Evolutionary conservation across 2,113 vertebrate genomes (phyloP).

Genomic region (Crotalus viridis): DNA sequence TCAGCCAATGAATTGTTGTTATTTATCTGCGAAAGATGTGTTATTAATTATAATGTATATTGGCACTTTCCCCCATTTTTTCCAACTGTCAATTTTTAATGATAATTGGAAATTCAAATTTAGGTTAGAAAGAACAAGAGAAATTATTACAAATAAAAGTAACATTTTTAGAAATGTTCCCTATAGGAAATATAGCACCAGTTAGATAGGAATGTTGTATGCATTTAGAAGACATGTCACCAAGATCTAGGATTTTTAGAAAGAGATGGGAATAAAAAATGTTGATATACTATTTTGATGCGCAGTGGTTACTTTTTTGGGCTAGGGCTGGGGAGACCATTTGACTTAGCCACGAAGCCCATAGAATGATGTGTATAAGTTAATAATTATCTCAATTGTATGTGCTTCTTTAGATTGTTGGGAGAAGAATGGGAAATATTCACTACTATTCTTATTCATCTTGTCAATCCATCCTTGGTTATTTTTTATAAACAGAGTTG

Average conservation of each 20-base stretch:
- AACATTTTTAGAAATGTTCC: background rate
- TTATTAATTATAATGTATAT: background rate
- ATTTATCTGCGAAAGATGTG: background rate
- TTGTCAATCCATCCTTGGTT: background rate
- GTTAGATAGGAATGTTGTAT: background rate
- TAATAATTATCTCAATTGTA: background rate
- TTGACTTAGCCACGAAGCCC: background rate
- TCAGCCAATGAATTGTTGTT: background rate
- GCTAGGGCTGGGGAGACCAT: background rate
- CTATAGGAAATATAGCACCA: background rate
- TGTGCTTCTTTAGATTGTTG: background rate
- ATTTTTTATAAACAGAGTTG: background rate
- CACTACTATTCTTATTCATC: background rate
- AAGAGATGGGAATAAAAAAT: background rate
- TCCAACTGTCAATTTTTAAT: background rate
- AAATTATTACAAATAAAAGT: background rate
- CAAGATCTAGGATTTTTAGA: background rate
- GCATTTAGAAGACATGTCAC: background rate
- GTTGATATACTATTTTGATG: background rate
- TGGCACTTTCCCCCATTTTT: background rate
- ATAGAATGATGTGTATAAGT: background rate
- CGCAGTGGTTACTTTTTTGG: background rate
- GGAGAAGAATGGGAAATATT: background rate
- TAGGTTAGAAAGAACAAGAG: no score
- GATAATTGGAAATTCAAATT: background rate